Base-by-base conservation (phyloP, 2,888 invertebrate species). In the Ptilodon capucinus region DNA sequence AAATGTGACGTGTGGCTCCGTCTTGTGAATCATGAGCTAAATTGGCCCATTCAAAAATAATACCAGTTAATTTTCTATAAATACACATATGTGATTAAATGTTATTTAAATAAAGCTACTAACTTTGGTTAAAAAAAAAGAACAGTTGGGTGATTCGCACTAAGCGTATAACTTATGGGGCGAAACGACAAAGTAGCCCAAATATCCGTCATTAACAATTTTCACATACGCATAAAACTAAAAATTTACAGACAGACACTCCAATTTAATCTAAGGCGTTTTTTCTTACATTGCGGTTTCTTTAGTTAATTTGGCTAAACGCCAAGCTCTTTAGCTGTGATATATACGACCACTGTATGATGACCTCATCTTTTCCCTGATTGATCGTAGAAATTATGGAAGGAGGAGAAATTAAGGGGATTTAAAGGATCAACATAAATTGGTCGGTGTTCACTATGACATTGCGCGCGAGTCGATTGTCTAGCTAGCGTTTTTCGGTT, bases 261-360 rank as follows among this genome's bases (percentile, higher is more conserved):
- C 17, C 19, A 19, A 53, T 40, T 51, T 48, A 51, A 43, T 51
- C 8, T 16, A 7, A 18, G 11, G 4, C 42, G 36, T 44, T 65
- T 48, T 63, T 65, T 70, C 68, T 64, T 67, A 57, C 58, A 56
- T 51, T 51, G 57, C 51, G 40, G 51, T 52, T 63, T 64, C 53
- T 56, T 42, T 53, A 56, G 60, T 62, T 63, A 43, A 64, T 70
- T 71, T 71, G 71, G 71, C 62, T 1, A 16, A 6, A 1, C 54
- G 71, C 71, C 71, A 71, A 46, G 19, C 45, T 61, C 57, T 62
- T 67, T 67, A 68, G 57, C 46, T 54, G 45, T 52, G 46, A 42
- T 8, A 55, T 55, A 70, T 61, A 47, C 44, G 53, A 53, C 69
- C 60, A 66, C 47, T 34, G 42, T 51, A 35, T 36, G 42, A 13